Percentiles rank a stretch among this genome's conserved stretches.
Conservation (phyloP, 1,140 invertebrate species). For the Drosophila mojavensis region DNA sequence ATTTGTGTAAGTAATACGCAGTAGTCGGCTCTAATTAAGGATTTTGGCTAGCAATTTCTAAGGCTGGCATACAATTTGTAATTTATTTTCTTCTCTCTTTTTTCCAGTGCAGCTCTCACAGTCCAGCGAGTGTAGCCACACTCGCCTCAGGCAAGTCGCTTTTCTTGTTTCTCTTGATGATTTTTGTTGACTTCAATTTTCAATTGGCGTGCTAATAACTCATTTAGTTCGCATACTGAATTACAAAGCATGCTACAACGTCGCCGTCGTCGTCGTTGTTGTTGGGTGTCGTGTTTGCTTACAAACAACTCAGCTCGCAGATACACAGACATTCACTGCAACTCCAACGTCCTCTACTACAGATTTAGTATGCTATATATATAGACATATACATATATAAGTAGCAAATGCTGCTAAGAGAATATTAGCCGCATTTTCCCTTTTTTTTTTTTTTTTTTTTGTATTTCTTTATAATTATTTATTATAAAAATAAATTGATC, state of each 20-base stretch:
- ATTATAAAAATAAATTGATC: slow-evolving; percentile 82
- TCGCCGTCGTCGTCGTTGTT: not conserved
- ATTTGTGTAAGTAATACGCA: too few species aligned
- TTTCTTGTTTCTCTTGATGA: slow-evolving; percentile 7
- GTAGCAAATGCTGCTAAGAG: slow-evolving; percentile 63
- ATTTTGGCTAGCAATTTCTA: slow-evolving; percentile 2
- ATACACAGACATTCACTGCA: not conserved
- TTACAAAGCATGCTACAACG: slow-evolving; percentile 62
- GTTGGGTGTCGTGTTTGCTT: slow-evolving; percentile 12
- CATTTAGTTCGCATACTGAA: slow-evolving; percentile 79
- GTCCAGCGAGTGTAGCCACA: not conserved
- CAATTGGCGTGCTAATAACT: slow-evolving; percentile 82
- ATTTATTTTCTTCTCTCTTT: slow-evolving; percentile 1
- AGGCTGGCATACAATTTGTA: slow-evolving; percentile 6
- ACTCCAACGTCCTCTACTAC: not conserved
- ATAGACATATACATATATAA: not conserved
- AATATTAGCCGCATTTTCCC: slow-evolving; percentile 49
- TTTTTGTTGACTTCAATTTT: slow-evolving; percentile 60
- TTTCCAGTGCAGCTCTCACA: not conserved
- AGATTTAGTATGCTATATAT: not conserved
- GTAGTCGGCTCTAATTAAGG: slow-evolving; percentile 11
- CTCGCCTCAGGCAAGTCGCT: not conserved
- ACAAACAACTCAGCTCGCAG: slow-evolving; percentile 17
- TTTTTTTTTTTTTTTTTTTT: slow-evolving; percentile 36
- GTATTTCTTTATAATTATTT: slow-evolving; percentile 66